These are phyloP conservation scores for Callinectes sapidus DNA, from an alignment of 2,888 invertebrate genomes.

Conservation along the genomic window DNA sequence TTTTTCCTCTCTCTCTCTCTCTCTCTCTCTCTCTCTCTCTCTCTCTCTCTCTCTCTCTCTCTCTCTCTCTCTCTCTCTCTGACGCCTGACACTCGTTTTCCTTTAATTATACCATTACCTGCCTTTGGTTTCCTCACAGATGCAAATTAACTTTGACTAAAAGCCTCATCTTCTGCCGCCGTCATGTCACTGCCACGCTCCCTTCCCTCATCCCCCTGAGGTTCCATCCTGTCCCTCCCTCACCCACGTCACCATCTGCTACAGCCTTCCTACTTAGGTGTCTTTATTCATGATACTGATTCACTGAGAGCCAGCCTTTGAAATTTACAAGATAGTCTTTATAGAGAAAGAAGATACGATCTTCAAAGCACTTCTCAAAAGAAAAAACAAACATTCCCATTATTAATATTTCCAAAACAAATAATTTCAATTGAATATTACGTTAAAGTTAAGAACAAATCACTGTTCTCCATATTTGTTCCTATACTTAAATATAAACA, in stretches of 20 bases:
- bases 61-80: not conserved
- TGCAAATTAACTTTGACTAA: not conserved
- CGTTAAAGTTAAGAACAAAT: too few relatives aligned
- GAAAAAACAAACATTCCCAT: not conserved
- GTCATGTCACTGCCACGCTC: not conserved
- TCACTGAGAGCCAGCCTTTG: too few relatives aligned
- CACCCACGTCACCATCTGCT: not conserved
- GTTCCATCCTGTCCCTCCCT: not conserved
- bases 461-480: too few relatives aligned
- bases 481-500: too few relatives aligned
- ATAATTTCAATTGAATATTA: too few relatives aligned
- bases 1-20: not conserved
- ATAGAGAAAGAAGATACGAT: not conserved
- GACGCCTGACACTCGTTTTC: not conserved
- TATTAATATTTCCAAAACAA: too few relatives aligned
- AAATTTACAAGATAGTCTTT: too few relatives aligned
- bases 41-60: not conserved
- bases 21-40: not conserved
- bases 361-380: not conserved
- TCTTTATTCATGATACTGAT: too few relatives aligned
- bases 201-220: not conserved
- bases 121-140: not conserved
- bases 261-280: not conserved
- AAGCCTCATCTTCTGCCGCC: not conserved
- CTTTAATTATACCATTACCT: conserved; percentile 1